Evolutionary conservation across 92 coral and sea anemone species (phyloP).

Genomic region (Parazoanthus atlanticus): DNA sequence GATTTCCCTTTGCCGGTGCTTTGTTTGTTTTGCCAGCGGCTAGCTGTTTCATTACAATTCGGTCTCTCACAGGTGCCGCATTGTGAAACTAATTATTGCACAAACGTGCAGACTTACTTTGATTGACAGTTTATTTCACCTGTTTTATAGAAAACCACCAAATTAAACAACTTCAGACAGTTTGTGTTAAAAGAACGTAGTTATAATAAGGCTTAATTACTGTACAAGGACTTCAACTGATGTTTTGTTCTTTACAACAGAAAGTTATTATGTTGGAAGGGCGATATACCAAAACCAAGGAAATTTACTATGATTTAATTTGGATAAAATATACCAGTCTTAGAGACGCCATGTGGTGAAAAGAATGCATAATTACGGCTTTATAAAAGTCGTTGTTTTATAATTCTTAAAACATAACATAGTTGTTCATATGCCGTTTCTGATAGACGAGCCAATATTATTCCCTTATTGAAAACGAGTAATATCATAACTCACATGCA

Average conservation of each 20-base stretch:
- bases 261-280: not conserved
- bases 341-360: conserved; percentile 41
- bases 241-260: not conserved
- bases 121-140: conserved; percentile 27
- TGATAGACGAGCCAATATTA: not conserved
- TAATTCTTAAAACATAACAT: conserved; percentile 22
- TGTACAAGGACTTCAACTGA: not conserved
- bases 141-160: not conserved
- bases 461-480: not conserved
- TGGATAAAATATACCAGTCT: conserved; percentile 21
- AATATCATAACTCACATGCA: not conserved
- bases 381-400: not conserved
- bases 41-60: not conserved
- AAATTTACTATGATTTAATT: not conserved
- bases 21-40: not conserved
- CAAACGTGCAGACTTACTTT: not conserved
- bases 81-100: not conserved
- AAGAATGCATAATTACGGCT: conserved; percentile 28
- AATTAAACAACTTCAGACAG: conserved; percentile 4
- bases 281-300: not conserved
- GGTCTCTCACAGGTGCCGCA: conserved; percentile 15
- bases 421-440: not conserved
- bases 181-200: not conserved
- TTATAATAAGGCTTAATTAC: too few relatives aligned
- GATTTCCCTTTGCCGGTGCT: not conserved